Conservation (phyloP, 2,797 vertebrate genomes). For the Chelon labrosus region DNA sequence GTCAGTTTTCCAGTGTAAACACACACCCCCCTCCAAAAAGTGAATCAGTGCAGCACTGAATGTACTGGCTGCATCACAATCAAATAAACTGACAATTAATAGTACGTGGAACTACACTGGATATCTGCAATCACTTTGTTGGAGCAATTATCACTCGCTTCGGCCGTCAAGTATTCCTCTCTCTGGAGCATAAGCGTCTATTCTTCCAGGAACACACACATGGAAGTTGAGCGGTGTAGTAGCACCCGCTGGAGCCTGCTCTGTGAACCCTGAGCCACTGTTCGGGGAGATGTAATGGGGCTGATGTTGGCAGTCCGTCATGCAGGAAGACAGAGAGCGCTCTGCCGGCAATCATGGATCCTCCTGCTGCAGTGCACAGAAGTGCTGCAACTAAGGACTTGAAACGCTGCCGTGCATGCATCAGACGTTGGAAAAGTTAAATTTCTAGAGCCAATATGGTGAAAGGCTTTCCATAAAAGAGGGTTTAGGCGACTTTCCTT, state of each 20-base stretch:
- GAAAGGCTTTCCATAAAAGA: background rate
- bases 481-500: too few relatives aligned
- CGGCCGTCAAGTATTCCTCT: constrained; percentile 47
- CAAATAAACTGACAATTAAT: constrained; percentile 54
- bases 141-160: constrained; percentile 48
- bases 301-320: constrained; percentile 69
- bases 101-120: background rate
- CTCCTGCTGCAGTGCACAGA: constrained; percentile 22
- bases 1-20: constrained; percentile 30
- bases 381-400: constrained; percentile 20
- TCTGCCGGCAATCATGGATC: constrained; percentile 48
- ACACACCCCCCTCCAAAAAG: background rate
- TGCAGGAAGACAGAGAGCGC: constrained; percentile 36
- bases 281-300: constrained; percentile 63
- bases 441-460: background rate
- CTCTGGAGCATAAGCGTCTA: background rate
- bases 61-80: constrained; percentile 37
- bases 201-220: constrained; percentile 14
- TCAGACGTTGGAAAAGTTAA: background rate
- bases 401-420: background rate
- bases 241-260: constrained; percentile 33
- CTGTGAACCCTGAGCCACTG: constrained; percentile 57
- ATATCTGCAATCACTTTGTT: constrained; percentile 51
- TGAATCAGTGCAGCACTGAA: background rate
- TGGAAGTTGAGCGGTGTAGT: constrained; percentile 12